These are phyloP conservation scores for Gallirallus australis DNA, from an alignment of 2,797 vertebrate genomes.

Conservation along the genomic window DNA sequence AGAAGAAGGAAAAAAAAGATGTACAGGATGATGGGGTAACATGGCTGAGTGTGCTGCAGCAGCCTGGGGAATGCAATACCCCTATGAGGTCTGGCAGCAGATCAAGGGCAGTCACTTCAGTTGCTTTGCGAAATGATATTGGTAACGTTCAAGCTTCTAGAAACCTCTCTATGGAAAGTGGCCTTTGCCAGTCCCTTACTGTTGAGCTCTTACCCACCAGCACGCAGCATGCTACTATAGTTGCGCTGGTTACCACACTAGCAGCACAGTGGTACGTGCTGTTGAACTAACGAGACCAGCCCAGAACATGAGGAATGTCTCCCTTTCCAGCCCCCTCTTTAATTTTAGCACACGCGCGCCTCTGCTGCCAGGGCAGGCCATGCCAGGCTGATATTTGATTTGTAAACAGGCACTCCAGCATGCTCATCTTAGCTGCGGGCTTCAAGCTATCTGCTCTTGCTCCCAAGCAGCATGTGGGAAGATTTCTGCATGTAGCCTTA, in stretches of 20 bases:
- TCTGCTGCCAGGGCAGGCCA: conserved; percentile 46
- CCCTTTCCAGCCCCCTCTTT: conserved; percentile 58
- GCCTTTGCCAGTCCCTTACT: conserved; percentile 4
- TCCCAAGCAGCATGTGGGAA: neutral
- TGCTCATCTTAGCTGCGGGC: conserved; percentile 16
- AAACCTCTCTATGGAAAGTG: conserved; percentile 6
- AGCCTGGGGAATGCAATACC: conserved; percentile 54
- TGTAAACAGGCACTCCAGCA: conserved; percentile 56
- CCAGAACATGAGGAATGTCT: conserved; percentile 31
- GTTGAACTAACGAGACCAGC: conserved; percentile 8
- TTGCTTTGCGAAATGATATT: conserved; percentile 29
- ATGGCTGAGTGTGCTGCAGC: neutral
- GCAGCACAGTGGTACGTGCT: neutral
- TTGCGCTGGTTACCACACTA: neutral
- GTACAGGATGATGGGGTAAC: neutral
- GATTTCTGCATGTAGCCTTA: neutral
- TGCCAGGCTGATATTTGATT: conserved; percentile 51
- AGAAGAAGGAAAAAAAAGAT: neutral
- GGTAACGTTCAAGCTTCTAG: conserved; percentile 33
- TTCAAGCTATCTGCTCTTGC: conserved; percentile 5
- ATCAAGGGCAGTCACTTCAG: conserved; percentile 23
- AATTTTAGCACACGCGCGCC: neutral
- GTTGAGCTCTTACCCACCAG: conserved; percentile 4
- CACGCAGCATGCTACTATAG: conserved; percentile 2
- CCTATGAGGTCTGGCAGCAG: conserved; percentile 48